Conservation (phyloP, 1,140 invertebrate genomes). For the Yoshiicerus persimilis region DNA sequence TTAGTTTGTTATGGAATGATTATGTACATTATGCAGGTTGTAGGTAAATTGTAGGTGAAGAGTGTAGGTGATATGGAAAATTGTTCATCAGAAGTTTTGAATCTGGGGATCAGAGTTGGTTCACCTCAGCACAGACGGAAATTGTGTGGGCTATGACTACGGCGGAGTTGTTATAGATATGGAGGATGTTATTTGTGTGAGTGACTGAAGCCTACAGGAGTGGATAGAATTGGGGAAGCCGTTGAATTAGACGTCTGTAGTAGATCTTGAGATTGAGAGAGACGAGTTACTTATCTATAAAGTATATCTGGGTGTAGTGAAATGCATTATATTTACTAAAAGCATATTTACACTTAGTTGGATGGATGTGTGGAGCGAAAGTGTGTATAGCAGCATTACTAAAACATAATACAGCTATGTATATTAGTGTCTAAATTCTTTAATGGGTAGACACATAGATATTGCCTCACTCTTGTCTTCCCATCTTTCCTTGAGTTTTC, state of each 20-base stretch:
- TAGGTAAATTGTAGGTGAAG: too few relatives aligned
- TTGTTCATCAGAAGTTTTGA: not conserved
- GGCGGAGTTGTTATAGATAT: too few relatives aligned
- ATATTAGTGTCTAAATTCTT: not conserved
- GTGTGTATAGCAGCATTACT: not conserved
- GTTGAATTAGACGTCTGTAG: not conserved
- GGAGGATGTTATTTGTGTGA: too few relatives aligned
- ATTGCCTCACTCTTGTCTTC: not conserved
- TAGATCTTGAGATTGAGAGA: not conserved
- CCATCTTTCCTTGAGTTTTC: not conserved
- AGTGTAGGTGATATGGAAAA: not conserved
- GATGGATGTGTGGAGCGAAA: not conserved
- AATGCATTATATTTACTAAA: not conserved
- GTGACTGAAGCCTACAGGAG: too few relatives aligned
- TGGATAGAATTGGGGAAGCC: not conserved
- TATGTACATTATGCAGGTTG: too few relatives aligned
- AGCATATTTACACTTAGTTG: not conserved
- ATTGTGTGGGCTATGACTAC: not conserved
- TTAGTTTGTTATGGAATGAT: too few relatives aligned
- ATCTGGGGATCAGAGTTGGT: not conserved
- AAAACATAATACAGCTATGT: not conserved
- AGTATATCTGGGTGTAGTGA: not conserved
- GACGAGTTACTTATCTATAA: not conserved
- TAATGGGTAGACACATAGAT: not conserved
- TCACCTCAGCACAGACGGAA: not conserved